phyloP scores from a whole-genome alignment of 2,113 vertebrate genomes.

The Grus americana region DNA sequence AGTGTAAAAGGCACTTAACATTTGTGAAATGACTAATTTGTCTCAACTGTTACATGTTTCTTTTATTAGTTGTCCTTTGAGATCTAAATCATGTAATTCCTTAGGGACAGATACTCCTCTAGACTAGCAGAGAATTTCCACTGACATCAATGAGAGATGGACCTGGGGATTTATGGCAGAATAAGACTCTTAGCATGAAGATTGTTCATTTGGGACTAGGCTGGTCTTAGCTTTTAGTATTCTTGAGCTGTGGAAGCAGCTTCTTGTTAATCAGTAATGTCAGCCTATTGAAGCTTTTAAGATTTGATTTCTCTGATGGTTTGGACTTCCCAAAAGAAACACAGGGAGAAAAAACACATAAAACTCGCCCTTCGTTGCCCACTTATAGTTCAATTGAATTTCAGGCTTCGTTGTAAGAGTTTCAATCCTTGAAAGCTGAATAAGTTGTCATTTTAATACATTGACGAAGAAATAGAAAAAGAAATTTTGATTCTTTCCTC shows the following conservation, averaged over 20 bases:
- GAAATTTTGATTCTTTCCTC: background rate
- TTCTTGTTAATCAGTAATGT: background rate
- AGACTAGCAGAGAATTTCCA: background rate
- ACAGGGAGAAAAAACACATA: background rate
- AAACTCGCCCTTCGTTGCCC: background rate
- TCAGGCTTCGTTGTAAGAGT: background rate
- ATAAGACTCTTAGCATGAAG: background rate
- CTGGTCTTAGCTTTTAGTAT: background rate
- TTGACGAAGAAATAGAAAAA: background rate
- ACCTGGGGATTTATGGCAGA: background rate
- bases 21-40: background rate
- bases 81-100: background rate
- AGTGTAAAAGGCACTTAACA: background rate
- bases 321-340: background rate
- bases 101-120: background rate
- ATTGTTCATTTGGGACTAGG: background rate
- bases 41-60: background rate
- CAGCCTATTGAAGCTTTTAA: background rate
- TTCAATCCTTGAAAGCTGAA: background rate
- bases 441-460: background rate
- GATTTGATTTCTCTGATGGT: background rate
- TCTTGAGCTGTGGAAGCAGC: background rate
- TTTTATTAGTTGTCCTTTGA: background rate
- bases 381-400: background rate
- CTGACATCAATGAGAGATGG: background rate